Conservation (phyloP, 2,113 vertebrate species). For the Nycticebus coucang region DNA sequence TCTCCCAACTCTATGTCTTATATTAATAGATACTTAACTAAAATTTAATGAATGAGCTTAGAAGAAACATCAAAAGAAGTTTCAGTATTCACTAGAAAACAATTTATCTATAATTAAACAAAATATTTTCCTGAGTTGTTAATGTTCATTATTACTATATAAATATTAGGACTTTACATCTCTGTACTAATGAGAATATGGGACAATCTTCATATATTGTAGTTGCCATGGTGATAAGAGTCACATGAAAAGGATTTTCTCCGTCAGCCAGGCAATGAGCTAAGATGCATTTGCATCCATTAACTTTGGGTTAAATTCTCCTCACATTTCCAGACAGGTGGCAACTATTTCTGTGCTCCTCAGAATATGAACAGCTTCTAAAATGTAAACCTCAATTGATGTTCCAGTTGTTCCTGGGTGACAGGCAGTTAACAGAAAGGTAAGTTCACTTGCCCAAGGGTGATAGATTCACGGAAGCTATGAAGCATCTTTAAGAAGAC, state of each 20-base stretch:
- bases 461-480: conserved; percentile 24
- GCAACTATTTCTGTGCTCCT: conserved; percentile 45
- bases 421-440: conserved; percentile 55
- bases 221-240: conserved; percentile 14
- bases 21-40: background rate
- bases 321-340: conserved; percentile 18
- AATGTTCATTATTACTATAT: background rate
- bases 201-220: background rate
- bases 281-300: conserved; percentile 54
- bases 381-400: conserved; percentile 62
- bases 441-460: conserved; percentile 41
- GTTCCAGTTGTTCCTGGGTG: conserved; percentile 17
- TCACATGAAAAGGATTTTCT: background rate
- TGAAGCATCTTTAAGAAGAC: conserved; percentile 52
- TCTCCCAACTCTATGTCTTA: background rate
- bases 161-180: conserved; percentile 36
- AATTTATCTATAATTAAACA: background rate
- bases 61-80: background rate
- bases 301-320: conserved; percentile 47
- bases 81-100: background rate
- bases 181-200: conserved; percentile 8
- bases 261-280: background rate
- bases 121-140: background rate
- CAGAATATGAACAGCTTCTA: conserved; percentile 47
- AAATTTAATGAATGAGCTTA: background rate